A percentile compares a stretch with the other conserved stretches of the same genome.
phyloP scores from a whole-genome alignment of 2,888 invertebrate genomes.

The Orchesellides sinensis region DNA sequence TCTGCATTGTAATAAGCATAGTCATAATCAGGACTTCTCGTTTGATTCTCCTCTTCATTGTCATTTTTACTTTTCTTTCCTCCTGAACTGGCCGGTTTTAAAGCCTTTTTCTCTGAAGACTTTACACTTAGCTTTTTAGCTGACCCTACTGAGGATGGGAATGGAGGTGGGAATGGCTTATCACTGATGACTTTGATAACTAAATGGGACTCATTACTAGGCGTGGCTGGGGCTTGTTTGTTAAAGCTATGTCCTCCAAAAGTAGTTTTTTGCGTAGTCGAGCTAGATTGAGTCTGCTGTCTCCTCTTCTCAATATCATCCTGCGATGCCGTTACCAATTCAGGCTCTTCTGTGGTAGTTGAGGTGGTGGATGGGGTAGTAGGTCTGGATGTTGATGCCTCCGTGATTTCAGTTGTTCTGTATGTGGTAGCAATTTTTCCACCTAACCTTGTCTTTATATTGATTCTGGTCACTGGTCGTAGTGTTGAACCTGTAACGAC shows the following conservation, averaged over 20 bases:
- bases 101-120: slow-evolving; percentile 14
- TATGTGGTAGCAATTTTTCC: slow-evolving; percentile 47
- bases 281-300: slow-evolving; percentile 5
- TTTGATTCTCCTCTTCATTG: slow-evolving; percentile 43
- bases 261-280: not conserved
- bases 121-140: slow-evolving; percentile 47
- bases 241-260: not conserved
- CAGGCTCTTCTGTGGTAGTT: slow-evolving; percentile 69
- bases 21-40: slow-evolving; percentile 73
- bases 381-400: slow-evolving; percentile 23
- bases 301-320: slow-evolving; percentile 55
- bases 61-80: slow-evolving; percentile 3
- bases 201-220: slow-evolving; percentile 37
- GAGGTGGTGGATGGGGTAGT: slow-evolving; percentile 40
- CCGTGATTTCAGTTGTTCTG: slow-evolving; percentile 44
- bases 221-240: slow-evolving; percentile 17
- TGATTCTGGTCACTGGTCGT: slow-evolving; percentile 66
- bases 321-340: slow-evolving; percentile 68
- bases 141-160: slow-evolving; percentile 25
- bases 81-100: not conserved
- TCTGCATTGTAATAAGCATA: slow-evolving; percentile 74
- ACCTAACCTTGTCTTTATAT: slow-evolving; percentile 63
- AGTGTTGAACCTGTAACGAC: slow-evolving; percentile 62
- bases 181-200: slow-evolving; percentile 48
- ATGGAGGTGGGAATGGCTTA: slow-evolving; percentile 19